A percentile compares a stretch with the other conserved stretches of the same genome.
Conservation (phyloP, 2,113 vertebrate genomes). For the human (Homo sapiens) region DNA sequence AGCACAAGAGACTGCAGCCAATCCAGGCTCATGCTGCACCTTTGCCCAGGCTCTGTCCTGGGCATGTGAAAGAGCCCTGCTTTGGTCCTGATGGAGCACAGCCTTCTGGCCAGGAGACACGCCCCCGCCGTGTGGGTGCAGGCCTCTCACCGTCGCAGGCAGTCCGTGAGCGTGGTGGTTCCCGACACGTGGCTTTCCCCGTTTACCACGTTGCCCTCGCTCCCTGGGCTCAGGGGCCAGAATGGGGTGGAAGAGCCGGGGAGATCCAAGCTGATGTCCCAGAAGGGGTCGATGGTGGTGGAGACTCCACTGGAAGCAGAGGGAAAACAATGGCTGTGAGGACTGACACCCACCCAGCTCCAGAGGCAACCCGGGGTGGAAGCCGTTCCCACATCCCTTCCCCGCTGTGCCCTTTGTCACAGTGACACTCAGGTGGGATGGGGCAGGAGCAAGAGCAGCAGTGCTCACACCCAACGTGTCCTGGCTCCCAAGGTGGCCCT, state of each 20-base stretch:
- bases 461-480: not conserved
- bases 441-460: rapidly evolving
- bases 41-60: not conserved
- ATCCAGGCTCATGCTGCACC: not conserved
- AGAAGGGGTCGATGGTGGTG: constrained; percentile 99
- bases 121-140: no score
- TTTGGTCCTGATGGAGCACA: not conserved
- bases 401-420: not conserved
- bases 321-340: not conserved
- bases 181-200: constrained; percentile 95
- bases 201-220: constrained; percentile 94
- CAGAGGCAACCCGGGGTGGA: rapidly evolving
- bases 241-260: constrained; percentile 98
- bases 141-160: constrained; percentile 92
- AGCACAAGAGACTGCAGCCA: not conserved
- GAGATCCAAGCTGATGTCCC: constrained; percentile 99
- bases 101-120: not conserved
- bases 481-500: no score
- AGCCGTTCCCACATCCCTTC: rapidly evolving
- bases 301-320: constrained; percentile 91
- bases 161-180: constrained; percentile 98
- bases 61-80: not conserved
- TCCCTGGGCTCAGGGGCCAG: constrained; percentile 98
- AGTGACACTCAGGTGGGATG: no score
- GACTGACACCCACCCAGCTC: rapidly evolving